These are phyloP conservation scores for Copidosoma aretas DNA, from an alignment of 2,888 invertebrate species.

Conservation along the genomic window DNA sequence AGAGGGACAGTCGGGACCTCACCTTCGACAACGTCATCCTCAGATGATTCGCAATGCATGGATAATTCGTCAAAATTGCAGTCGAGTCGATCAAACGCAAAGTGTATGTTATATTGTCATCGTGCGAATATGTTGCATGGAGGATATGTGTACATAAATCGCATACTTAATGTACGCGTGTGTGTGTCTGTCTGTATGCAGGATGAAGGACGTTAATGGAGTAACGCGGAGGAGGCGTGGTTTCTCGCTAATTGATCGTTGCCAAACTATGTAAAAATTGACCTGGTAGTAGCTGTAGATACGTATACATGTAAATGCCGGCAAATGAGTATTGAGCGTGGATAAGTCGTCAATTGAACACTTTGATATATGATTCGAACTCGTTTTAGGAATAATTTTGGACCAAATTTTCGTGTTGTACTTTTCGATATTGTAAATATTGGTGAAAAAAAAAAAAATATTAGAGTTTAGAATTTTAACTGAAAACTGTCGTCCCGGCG, in stretches of 20 bases:
- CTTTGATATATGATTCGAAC: background rate
- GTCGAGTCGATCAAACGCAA: too few relatives aligned
- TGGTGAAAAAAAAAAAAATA: background rate
- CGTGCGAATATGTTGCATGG: background rate
- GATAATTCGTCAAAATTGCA: too few relatives aligned
- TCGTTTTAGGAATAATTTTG: background rate
- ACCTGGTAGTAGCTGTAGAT: slow-evolving; percentile 14
- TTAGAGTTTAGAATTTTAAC: background rate
- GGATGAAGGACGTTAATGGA: background rate
- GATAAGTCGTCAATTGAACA: slow-evolving; percentile 20
- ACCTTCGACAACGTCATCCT: slow-evolving; percentile 67
- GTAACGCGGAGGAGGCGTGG: too few relatives aligned
- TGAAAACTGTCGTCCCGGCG: background rate
- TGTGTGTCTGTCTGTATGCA: background rate
- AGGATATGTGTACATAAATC: too few relatives aligned
- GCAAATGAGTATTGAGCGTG: slow-evolving; percentile 36
- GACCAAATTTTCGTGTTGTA: background rate
- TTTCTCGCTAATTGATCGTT: slow-evolving; percentile 29
- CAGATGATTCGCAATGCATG: slow-evolving; percentile 64
- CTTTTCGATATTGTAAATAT: background rate
- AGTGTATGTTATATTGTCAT: background rate
- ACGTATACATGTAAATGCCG: slow-evolving; percentile 26
- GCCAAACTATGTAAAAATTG: slow-evolving; percentile 39
- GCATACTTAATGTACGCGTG: too few relatives aligned
- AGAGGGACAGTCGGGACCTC: slow-evolving; percentile 66